phyloP scores from a whole-genome alignment of 2,113 vertebrate genomes.

The Leucoraja erinaceus region DNA sequence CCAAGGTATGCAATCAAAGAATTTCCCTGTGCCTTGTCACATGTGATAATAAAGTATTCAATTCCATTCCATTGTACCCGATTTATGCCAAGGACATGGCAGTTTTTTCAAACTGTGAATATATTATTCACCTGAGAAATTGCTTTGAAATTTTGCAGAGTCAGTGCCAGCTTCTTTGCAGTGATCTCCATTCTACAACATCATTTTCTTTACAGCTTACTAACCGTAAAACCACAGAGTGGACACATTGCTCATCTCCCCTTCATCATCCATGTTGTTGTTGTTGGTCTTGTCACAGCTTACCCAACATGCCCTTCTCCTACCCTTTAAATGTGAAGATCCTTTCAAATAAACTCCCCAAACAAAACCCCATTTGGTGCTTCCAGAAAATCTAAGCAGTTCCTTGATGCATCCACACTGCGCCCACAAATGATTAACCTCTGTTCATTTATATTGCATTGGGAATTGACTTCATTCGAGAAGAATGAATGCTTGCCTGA shows the following conservation, averaged over 20 bases:
- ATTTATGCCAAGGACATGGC: background rate
- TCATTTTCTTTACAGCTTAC: background rate
- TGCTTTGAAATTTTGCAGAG: background rate
- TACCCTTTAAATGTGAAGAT: background rate
- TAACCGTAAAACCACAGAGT: background rate
- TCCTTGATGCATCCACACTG: background rate
- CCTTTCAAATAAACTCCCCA: background rate
- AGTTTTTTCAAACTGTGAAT: background rate
- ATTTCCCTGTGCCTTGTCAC: too few relatives aligned
- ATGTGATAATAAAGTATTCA: too few relatives aligned
- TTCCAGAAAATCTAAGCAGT: background rate
- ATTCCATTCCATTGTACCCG: background rate
- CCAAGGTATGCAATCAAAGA: too few relatives aligned
- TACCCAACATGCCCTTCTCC: constrained; percentile 5
- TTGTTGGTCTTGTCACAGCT: background rate
- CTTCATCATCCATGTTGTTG: background rate
- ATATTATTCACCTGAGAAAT: background rate
- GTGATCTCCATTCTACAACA: background rate
- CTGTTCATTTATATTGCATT: background rate
- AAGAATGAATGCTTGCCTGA: background rate
- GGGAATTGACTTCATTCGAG: background rate
- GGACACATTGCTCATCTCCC: background rate
- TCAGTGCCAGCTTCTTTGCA: background rate
- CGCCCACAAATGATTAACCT: background rate
- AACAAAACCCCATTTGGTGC: background rate